A percentile compares a stretch with the other conserved stretches of the same genome.
Conservation (phyloP, 2,797 vertebrate genomes). For the Selene dorsalis region DNA sequence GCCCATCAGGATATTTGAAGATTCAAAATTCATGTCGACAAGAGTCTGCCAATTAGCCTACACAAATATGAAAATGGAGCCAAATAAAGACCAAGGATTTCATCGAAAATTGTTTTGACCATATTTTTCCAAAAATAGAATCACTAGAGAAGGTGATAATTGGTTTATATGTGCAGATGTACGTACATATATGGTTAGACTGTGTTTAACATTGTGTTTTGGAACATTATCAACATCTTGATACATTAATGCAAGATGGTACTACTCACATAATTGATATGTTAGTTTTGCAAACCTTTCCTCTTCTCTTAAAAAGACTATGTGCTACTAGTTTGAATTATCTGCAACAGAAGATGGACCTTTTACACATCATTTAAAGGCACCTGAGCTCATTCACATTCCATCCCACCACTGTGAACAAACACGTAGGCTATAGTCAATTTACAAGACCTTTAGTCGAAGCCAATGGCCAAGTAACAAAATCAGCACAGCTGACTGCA, state of each 20-base stretch:
- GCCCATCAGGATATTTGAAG: slow-evolving; percentile 15
- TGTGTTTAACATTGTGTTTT: slow-evolving; percentile 10
- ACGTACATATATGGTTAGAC: background rate
- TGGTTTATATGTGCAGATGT: slow-evolving; percentile 7
- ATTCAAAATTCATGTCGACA: slow-evolving; percentile 14
- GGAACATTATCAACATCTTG: slow-evolving; percentile 6
- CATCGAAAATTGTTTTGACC: slow-evolving; percentile 40
- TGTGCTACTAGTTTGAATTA: background rate
- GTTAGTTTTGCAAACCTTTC: background rate
- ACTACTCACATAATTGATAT: background rate
- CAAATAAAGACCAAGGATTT: slow-evolving; percentile 35
- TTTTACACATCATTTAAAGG: background rate
- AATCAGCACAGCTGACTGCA: background rate
- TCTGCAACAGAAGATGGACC: slow-evolving; percentile 13
- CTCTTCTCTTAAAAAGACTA: background rate
- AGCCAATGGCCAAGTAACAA: background rate
- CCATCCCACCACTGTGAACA: slow-evolving; percentile 1
- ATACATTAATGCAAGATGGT: background rate
- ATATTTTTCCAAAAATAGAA: slow-evolving; percentile 25
- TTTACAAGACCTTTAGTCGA: background rate
- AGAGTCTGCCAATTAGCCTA: slow-evolving; percentile 51
- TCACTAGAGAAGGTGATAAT: slow-evolving; percentile 47
- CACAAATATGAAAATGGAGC: slow-evolving; percentile 36
- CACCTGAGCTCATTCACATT: slow-evolving; percentile 1
- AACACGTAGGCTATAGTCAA: background rate